Percentiles rank a stretch among this genome's conserved stretches.
phyloP scores from a whole-genome alignment of 2,113 vertebrate genomes.

The Leucoraja erinaceus region DNA sequence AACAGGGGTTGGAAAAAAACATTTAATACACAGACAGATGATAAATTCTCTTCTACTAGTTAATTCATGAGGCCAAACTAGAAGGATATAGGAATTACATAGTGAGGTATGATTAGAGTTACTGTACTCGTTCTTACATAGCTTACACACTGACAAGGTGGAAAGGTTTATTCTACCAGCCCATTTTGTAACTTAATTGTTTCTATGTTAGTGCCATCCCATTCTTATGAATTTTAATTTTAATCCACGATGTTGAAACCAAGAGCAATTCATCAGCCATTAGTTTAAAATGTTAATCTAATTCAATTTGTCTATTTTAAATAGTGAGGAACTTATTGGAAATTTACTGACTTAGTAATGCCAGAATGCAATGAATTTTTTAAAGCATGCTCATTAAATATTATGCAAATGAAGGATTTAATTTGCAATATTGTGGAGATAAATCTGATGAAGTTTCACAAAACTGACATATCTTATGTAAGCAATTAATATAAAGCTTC shows the following conservation, averaged over 20 bases:
- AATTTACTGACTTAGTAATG: conserved; percentile 9
- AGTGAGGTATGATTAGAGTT: background rate
- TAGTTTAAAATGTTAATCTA: conserved; percentile 30
- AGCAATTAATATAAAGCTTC: conserved; percentile 10
- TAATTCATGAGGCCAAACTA: background rate
- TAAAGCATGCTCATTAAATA: background rate
- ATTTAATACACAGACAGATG: background rate
- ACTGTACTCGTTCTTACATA: background rate
- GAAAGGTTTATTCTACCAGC: background rate
- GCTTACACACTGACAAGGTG: background rate
- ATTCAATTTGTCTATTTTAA: conserved; percentile 29
- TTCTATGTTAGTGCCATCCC: background rate
- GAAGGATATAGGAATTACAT: background rate
- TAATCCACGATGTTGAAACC: background rate
- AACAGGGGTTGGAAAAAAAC: background rate
- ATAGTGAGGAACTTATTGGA: conserved; percentile 30
- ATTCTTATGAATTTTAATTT: background rate
- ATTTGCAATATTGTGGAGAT: conserved; percentile 2
- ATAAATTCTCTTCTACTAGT: background rate
- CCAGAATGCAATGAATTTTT: conserved; percentile 6
- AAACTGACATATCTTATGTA: conserved; percentile 26
- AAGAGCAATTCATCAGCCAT: conserved; percentile 11
- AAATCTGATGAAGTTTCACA: background rate
- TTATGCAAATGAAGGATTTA: conserved; percentile 26
- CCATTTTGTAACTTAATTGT: conserved; percentile 17